A percentile compares a stretch with the other conserved stretches of the same genome.
phyloP scores from a whole-genome alignment of 2,113 vertebrate genomes.

The Upupa epops region DNA sequence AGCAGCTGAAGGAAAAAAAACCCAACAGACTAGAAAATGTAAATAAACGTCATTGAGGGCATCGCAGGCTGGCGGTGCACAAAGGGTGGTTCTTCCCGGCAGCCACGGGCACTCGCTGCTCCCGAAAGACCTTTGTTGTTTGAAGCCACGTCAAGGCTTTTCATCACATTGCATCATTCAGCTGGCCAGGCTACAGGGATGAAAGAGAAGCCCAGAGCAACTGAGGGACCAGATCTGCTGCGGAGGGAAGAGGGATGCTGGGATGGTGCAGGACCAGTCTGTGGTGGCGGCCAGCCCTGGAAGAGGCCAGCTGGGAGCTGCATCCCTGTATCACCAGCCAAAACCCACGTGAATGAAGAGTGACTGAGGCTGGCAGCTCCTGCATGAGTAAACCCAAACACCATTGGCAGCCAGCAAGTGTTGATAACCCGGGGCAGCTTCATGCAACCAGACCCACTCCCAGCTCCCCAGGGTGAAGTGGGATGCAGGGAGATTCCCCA shows the following conservation, averaged over 20 bases:
- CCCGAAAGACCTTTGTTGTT: slow-evolving; percentile 10
- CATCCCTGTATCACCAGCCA: background rate
- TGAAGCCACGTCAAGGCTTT: slow-evolving; percentile 37
- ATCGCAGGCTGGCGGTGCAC: background rate
- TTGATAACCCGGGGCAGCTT: background rate
- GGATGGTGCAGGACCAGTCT: background rate
- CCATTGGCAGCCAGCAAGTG: no score
- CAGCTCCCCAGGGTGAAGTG: background rate
- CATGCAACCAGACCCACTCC: background rate
- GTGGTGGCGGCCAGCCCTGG: rapidly evolving
- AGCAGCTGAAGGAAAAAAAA: background rate
- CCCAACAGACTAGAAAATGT: background rate
- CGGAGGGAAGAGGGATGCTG: background rate
- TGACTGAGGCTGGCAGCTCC: background rate
- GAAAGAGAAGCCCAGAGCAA: background rate
- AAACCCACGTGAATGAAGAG: background rate
- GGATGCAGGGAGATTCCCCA: background rate
- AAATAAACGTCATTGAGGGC: slow-evolving; percentile 20
- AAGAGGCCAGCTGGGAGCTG: background rate
- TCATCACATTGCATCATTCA: slow-evolving; percentile 8
- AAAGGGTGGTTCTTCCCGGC: background rate
- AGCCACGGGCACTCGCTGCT: background rate
- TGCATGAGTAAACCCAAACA: background rate
- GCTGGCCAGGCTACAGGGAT: slow-evolving; percentile 1
- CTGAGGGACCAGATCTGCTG: background rate